Conservation (phyloP, 2,797 vertebrate genomes). For the Picus viridis region DNA sequence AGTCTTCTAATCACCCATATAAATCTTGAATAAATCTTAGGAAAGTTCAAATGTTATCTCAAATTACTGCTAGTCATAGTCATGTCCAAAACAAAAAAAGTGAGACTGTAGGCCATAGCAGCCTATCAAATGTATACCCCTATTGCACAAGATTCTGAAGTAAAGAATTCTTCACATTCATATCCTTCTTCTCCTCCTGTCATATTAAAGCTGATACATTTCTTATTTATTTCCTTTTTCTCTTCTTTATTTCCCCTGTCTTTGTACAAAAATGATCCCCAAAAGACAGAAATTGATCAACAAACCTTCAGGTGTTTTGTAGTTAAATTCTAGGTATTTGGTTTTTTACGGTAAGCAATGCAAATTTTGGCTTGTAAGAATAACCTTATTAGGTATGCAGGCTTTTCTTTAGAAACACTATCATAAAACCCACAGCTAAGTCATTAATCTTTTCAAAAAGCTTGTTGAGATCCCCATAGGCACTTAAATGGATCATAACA, state of each 20-base stretch:
- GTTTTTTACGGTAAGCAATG: conserved; percentile 45
- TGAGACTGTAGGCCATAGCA: not conserved
- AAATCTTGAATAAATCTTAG: conserved; percentile 14
- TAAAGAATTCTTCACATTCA: not conserved
- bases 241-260: not conserved
- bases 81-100: not conserved
- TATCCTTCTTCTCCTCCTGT: not conserved
- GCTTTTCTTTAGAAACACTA: conserved; percentile 67
- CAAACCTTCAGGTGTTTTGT: conserved; percentile 11
- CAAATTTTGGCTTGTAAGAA: conserved; percentile 65
- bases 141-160: not conserved
- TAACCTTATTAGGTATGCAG: conserved; percentile 68
- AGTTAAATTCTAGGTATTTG: conserved; percentile 29
- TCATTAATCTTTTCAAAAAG: conserved; percentile 75
- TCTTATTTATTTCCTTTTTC: not conserved
- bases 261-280: not conserved
- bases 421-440: conserved; percentile 73
- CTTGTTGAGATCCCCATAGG: conserved; percentile 73
- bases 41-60: not conserved
- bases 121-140: not conserved
- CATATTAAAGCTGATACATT: not conserved
- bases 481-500: conserved; percentile 73
- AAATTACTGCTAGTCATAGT: conserved; percentile 3
- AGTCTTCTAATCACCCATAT: conserved; percentile 7
- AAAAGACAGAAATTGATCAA: not conserved